These are phyloP conservation scores for Paramormyrops hopkinsi DNA, from an alignment of 2,797 vertebrate genomes.

Conservation along the genomic window DNA sequence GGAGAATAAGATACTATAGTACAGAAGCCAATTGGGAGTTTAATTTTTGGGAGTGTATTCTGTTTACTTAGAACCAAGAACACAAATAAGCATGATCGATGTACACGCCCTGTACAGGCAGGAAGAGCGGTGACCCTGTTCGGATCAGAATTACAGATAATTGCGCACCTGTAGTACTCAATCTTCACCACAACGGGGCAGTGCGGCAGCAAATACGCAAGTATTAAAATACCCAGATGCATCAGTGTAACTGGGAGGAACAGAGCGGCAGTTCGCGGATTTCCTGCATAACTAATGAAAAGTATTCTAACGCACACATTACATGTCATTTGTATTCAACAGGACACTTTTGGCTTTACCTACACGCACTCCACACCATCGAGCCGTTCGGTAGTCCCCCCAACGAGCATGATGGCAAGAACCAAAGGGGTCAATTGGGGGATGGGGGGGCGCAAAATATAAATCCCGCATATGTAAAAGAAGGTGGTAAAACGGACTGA, in stretches of 20 bases:
- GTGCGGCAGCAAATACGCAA: neutral
- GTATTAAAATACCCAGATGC: neutral
- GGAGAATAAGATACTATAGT: neutral
- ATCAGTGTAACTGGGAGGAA: neutral
- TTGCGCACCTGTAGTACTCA: neutral
- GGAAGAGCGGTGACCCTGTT: neutral
- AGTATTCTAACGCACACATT: neutral
- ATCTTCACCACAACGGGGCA: neutral
- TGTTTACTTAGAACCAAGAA: neutral
- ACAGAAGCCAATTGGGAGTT: neutral
- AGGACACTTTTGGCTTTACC: neutral
- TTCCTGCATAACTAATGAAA: neutral
- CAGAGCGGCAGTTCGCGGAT: neutral
- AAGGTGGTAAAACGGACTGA: neutral
- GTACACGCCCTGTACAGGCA: neutral
- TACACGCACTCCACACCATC: neutral
- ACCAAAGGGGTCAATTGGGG: neutral
- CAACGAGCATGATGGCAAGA: neutral
- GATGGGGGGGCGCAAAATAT: neutral
- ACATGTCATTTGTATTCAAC: neutral
- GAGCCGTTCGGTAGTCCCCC: neutral
- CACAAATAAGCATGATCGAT: neutral
- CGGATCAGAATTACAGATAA: neutral
- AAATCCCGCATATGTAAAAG: neutral
- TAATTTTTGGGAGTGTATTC: neutral